These are phyloP conservation scores for Synergus umbraculus DNA, from an alignment of 2,888 invertebrate species.

Conservation along the genomic window DNA sequence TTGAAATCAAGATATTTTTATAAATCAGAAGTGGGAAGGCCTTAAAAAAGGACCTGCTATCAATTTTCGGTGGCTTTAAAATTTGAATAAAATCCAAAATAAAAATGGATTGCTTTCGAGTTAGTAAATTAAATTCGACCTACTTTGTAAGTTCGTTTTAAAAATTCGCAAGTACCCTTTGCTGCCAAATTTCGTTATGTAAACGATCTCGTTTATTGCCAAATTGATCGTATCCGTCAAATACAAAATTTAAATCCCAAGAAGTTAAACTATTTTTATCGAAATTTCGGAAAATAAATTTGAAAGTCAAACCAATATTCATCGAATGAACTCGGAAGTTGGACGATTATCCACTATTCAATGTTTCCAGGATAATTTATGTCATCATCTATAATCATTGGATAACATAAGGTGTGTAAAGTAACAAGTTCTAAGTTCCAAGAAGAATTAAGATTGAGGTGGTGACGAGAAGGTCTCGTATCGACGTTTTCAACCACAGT, in stretches of 20 bases:
- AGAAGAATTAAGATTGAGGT: conserved; percentile 21
- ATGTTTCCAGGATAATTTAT: conserved; percentile 15
- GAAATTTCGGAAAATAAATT: conserved; percentile 12
- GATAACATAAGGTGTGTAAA: not conserved
- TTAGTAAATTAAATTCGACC: too few species aligned
- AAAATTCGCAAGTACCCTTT: too few species aligned
- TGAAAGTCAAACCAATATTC: not conserved
- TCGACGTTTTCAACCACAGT: conserved; percentile 10
- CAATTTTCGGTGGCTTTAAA: too few species aligned
- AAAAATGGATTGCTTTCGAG: too few species aligned
- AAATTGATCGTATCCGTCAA: not conserved
- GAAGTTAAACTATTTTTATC: not conserved
- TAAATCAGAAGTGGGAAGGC: too few species aligned
- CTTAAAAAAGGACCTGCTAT: too few species aligned
- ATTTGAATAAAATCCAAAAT: too few species aligned
- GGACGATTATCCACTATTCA: not conserved
- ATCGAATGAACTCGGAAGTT: not conserved
- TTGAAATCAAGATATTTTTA: too few species aligned
- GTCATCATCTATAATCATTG: conserved; percentile 29
- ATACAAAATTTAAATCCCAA: not conserved
- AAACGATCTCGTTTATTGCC: not conserved
- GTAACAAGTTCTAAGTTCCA: conserved; percentile 8
- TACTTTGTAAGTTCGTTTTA: too few species aligned
- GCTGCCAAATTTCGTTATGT: too few species aligned
- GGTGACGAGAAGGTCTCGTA: conserved; percentile 2